A percentile compares a stretch with the other conserved stretches of the same genome.
Conservation (phyloP, 2,113 vertebrate species). For the Fulmarus glacialis region DNA sequence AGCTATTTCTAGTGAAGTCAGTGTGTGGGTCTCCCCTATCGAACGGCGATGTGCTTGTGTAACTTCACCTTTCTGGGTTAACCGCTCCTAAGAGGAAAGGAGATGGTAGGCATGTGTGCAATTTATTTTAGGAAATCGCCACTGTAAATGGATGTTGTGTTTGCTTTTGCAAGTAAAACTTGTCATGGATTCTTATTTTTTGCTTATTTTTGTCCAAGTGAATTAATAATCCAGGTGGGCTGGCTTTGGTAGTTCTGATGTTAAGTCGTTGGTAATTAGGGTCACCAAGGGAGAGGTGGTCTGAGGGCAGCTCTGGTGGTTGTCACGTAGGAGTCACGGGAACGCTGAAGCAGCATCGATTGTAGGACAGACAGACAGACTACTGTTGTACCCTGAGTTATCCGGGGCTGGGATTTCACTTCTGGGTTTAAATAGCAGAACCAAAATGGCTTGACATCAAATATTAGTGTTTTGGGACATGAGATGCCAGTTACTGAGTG, state of each 20-base stretch:
- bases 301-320: not conserved
- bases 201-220: not conserved
- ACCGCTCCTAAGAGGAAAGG: rapidly evolving
- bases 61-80: not conserved
- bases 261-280: not conserved
- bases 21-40: not conserved
- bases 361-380: not conserved
- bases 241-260: not conserved
- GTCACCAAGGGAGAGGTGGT: not conserved
- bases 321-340: rapidly evolving
- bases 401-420: not conserved
- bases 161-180: not conserved
- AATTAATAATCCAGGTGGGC: not conserved
- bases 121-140: not conserved
- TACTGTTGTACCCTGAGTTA: not conserved
- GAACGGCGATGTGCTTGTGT: not conserved
- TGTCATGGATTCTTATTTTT: not conserved
- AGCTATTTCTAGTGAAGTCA: not conserved
- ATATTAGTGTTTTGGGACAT: not conserved
- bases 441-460: rapidly evolving
- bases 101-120: not conserved
- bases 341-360: rapidly evolving
- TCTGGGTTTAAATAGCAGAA: not conserved
- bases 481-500: not conserved
- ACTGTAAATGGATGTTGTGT: not conserved